Evolutionary conservation across 2,797 vertebrate genomes (phyloP).

Genomic region (Choloepus didactylus): DNA sequence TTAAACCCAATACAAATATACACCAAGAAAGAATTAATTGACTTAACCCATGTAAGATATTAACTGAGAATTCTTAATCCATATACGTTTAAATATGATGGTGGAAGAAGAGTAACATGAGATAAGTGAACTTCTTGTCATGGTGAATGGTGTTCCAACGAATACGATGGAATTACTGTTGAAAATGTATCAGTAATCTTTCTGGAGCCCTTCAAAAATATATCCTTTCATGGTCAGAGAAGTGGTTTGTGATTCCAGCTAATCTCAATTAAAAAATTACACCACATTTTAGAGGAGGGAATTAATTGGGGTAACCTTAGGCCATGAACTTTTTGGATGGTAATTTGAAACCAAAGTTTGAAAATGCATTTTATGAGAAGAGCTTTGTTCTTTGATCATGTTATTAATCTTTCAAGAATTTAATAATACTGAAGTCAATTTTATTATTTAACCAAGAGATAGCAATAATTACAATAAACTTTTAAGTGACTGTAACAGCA

Average conservation of each 20-base stretch:
- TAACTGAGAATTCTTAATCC: constrained; percentile 7
- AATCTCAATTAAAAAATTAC: background rate
- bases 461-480: constrained; percentile 62
- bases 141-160: background rate
- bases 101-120: background rate
- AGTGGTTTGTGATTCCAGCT: background rate
- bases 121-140: background rate
- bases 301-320: background rate
- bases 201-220: constrained; percentile 12
- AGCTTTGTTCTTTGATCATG: constrained; percentile 70
- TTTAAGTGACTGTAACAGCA: constrained; percentile 42
- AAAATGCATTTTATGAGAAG: constrained; percentile 37
- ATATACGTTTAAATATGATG: background rate
- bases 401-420: constrained; percentile 75
- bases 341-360: constrained; percentile 67
- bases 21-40: background rate
- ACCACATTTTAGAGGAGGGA: background rate
- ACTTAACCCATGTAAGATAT: background rate
- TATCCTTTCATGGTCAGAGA: background rate
- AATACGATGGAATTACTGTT: background rate
- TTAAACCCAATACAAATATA: background rate
- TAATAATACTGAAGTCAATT: constrained; percentile 68
- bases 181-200: background rate
- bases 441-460: constrained; percentile 53
- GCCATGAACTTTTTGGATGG: background rate